phyloP scores from a whole-genome alignment of 2,888 invertebrate genomes.

The Lithodes maja region DNA sequence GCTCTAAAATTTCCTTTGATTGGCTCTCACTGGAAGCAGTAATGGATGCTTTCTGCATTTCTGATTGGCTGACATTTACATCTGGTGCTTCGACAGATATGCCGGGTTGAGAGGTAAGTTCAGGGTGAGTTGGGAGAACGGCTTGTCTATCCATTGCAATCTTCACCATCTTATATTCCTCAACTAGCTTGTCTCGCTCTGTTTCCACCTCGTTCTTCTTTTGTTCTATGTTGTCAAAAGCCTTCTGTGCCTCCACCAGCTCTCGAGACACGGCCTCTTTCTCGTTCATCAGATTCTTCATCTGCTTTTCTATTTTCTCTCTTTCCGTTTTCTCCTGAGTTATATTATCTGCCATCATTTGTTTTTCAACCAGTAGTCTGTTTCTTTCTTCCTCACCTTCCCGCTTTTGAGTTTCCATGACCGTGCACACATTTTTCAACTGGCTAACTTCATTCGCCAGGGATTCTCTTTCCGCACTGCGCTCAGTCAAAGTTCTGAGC shows the following conservation, averaged over 20 bases:
- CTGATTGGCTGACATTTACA: background rate
- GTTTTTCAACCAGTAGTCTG: background rate
- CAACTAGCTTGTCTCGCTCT: slow-evolving; percentile 42
- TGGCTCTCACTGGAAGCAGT: background rate
- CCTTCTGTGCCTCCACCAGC: background rate
- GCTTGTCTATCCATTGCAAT: slow-evolving; percentile 45
- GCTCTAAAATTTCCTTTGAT: background rate
- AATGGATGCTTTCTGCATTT: too few relatives aligned
- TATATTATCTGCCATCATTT: background rate
- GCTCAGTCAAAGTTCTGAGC: background rate
- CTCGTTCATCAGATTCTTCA: background rate
- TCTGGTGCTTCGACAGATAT: background rate
- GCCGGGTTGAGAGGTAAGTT: slow-evolving; percentile 31
- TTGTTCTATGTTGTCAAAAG: slow-evolving; percentile 30
- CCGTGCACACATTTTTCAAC: background rate
- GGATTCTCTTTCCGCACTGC: background rate
- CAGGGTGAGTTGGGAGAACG: slow-evolving; percentile 20
- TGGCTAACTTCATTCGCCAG: background rate
- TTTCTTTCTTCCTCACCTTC: background rate
- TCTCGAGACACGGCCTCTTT: slow-evolving; percentile 22
- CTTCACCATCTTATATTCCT: slow-evolving; percentile 38
- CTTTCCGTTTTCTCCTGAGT: background rate
- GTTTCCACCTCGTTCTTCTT: slow-evolving; percentile 34
- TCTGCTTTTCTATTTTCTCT: background rate
- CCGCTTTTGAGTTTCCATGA: background rate